Evolutionary conservation across 2,113 vertebrate species (phyloP).

Genomic region (Dasypus novemcinctus): DNA sequence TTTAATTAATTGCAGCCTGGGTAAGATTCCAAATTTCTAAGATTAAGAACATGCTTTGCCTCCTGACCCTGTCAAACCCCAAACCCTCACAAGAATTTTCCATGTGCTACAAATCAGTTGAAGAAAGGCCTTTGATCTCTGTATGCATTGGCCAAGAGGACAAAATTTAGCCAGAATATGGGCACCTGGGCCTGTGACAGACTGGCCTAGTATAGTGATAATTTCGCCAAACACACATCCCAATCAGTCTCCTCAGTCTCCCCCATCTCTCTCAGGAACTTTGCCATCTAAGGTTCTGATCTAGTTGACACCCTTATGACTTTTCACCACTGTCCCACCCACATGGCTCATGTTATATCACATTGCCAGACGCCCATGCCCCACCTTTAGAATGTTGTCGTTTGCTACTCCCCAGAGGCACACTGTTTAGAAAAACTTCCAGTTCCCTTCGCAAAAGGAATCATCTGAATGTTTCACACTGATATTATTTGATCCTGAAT

Average conservation of each 20-base stretch:
- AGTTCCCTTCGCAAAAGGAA: background rate
- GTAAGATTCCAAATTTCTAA: slow-evolving; percentile 8
- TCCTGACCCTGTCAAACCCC: slow-evolving; percentile 21
- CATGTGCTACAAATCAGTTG: background rate
- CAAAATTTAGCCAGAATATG: background rate
- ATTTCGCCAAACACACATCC: background rate
- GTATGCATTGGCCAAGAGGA: background rate
- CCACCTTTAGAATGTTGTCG: no score
- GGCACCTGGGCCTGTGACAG: background rate
- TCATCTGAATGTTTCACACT: background rate
- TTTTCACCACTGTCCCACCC: background rate
- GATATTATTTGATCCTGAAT: background rate
- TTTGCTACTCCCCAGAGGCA: background rate
- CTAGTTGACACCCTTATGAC: background rate
- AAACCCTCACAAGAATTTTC: slow-evolving; percentile 29
- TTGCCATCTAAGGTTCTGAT: background rate
- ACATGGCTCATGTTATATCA: background rate
- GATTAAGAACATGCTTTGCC: slow-evolving; percentile 33
- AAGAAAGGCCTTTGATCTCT: slow-evolving; percentile 32
- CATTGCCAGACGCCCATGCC: background rate
- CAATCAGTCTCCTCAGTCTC: background rate
- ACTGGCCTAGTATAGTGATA: background rate
- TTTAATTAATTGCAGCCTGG: background rate
- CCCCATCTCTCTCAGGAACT: no score
- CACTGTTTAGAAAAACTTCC: background rate